Percentiles rank a stretch among this genome's conserved stretches.
Conservation (phyloP, 1,140 invertebrate genomes). For the Drosophila jambulina region DNA sequence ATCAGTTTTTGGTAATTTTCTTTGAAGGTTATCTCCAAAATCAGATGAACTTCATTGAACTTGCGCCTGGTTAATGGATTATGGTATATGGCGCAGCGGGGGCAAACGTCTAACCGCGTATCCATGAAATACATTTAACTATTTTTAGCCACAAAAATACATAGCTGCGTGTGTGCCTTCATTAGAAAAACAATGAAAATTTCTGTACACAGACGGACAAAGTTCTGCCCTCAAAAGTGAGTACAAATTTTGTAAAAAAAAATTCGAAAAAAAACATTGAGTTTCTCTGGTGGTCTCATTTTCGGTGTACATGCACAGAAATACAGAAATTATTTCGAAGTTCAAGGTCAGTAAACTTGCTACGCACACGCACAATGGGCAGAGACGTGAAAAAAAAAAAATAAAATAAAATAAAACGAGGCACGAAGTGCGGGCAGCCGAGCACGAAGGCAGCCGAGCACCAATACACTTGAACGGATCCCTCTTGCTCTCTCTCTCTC, state of each 20-base stretch:
- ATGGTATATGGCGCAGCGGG: conserved; percentile 47
- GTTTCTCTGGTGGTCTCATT: conserved; percentile 56
- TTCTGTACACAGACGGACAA: conserved; percentile 31
- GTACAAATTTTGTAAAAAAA: conserved; percentile 26
- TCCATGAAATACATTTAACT: conserved; percentile 39
- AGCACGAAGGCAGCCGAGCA: conserved; percentile 33
- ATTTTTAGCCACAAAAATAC: conserved; percentile 39
- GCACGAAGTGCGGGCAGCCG: conserved; percentile 33
- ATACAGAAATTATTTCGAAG: conserved; percentile 74
- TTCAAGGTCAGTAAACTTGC: conserved; percentile 85
- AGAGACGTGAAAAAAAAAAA: conserved; percentile 33
- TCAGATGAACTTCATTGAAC: conserved; percentile 55
- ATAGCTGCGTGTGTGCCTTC: conserved; percentile 36
- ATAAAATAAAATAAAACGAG: conserved; percentile 28
- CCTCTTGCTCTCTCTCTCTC: background rate
- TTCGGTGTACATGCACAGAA: conserved; percentile 64
- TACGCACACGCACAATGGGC: conserved; percentile 80
- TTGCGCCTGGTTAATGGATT: conserved; percentile 15
- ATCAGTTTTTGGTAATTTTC: background rate
- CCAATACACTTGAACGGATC: background rate
- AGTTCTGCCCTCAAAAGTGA: conserved; percentile 34
- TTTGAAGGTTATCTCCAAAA: conserved; percentile 43
- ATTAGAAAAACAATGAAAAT: conserved; percentile 55
- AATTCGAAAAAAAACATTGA: background rate
- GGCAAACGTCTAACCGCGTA: conserved; percentile 35